These are phyloP conservation scores for Bombyx mandarina DNA, from an alignment of 1,140 invertebrate species.

Conservation along the genomic window DNA sequence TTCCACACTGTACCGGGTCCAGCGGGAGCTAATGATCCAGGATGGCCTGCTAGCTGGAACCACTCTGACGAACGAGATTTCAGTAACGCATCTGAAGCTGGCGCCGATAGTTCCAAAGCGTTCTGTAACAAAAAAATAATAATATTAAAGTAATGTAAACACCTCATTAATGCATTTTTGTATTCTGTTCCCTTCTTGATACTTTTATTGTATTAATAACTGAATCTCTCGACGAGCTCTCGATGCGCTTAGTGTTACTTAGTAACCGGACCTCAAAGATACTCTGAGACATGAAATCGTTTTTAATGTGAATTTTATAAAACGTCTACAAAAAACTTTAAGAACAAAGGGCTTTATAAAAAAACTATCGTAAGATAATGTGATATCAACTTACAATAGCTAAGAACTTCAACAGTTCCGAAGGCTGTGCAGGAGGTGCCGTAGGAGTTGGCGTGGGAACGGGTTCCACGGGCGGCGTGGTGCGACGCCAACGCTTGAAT, in stretches of 20 bases:
- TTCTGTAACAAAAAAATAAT: constrained; percentile 79
- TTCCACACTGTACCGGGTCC: constrained; percentile 96
- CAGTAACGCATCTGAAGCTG: constrained; percentile 89
- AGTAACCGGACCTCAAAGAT: no score
- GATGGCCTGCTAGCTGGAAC: constrained; percentile 96
- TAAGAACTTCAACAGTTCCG: constrained; percentile 64
- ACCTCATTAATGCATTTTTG: no score
- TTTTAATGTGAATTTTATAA: no score
- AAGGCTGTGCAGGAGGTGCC: constrained; percentile 44
- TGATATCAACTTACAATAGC: constrained; percentile 63
- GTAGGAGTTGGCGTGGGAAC: constrained; percentile 30
- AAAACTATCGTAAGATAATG: neutral
- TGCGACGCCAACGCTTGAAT: constrained; percentile 56
- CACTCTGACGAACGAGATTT: constrained; percentile 80
- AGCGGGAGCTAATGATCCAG: constrained; percentile 92
- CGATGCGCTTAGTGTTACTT: no score
- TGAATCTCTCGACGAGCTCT: no score
- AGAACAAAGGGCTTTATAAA: no score
- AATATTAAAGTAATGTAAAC: neutral
- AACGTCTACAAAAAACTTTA: no score
- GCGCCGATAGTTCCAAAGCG: constrained; percentile 91
- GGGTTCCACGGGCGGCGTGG: constrained; percentile 30
- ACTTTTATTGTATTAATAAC: no score
- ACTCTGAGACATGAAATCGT: no score
- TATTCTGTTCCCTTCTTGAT: no score